Conservation (phyloP, 2,113 vertebrate species). For the Urocitellus parryii region DNA sequence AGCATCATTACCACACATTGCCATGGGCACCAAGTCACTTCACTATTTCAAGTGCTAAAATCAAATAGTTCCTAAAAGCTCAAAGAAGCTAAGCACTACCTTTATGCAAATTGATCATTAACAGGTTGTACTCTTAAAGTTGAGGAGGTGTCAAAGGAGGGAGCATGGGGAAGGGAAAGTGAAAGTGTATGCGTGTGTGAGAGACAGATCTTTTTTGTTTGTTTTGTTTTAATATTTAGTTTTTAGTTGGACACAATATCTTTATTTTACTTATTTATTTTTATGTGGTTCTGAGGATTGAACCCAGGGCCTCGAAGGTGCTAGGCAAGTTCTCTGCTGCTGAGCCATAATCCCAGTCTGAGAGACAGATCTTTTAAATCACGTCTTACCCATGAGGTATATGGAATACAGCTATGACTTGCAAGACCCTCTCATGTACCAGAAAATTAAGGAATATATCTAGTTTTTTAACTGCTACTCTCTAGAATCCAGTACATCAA, state of each 20-base stretch:
- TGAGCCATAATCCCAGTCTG: no score
- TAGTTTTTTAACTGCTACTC: not conserved
- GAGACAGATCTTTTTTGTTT: not conserved
- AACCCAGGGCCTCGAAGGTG: no score
- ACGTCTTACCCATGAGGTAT: not conserved
- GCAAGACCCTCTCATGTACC: not conserved
- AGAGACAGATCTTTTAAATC: not conserved
- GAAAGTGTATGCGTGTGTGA: not conserved
- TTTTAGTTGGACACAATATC: no score
- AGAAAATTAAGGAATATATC: constrained; percentile 7
- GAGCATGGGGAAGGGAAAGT: not conserved
- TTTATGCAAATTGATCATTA: not conserved
- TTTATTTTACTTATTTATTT: no score
- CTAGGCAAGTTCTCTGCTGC: no score
- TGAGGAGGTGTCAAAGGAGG: no score
- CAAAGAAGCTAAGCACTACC: not conserved
- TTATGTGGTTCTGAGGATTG: no score
- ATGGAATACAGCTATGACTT: not conserved
- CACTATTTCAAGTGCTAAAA: not conserved
- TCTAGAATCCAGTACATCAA: not conserved
- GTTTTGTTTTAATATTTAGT: no score
- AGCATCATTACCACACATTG: not conserved
- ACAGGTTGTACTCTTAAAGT: not conserved
- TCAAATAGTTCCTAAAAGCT: not conserved
- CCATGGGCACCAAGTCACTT: not conserved